These are phyloP conservation scores for Phrynosoma blainvillii DNA, from an alignment of 2,113 vertebrate genomes.

Conservation along the genomic window DNA sequence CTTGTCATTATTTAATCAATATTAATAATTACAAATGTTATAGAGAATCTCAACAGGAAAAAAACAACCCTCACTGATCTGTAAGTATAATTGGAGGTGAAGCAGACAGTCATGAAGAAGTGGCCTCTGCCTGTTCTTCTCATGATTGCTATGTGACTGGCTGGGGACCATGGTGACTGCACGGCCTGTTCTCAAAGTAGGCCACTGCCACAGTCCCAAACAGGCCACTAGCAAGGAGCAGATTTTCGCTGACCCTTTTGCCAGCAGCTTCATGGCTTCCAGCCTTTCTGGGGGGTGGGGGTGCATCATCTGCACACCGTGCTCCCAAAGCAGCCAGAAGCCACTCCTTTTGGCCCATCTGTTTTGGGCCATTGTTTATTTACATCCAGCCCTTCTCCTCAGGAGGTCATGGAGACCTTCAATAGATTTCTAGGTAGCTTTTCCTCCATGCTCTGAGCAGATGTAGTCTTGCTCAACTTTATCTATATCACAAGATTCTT, in stretches of 20 bases:
- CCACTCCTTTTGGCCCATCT: no score
- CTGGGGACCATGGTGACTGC: no score
- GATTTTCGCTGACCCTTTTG: no score
- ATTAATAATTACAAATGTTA: neutral
- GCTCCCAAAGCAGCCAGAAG: no score
- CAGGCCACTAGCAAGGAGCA: no score
- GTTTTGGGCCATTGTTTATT: neutral
- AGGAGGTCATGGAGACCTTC: neutral
- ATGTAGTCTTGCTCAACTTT: neutral
- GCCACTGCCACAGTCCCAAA: no score
- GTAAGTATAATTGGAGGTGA: neutral
- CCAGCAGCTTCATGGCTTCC: no score
- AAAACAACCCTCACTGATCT: neutral
- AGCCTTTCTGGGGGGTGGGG: no score
- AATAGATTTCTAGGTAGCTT: neutral
- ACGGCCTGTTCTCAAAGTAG: no score
- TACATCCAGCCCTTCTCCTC: neutral
- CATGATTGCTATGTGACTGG: neutral
- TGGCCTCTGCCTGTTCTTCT: no score
- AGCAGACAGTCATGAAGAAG: neutral
- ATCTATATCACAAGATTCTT: neutral
- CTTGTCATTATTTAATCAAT: conserved; percentile 7
- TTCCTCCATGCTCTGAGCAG: neutral
- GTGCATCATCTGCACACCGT: no score
- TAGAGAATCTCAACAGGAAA: neutral